These are phyloP conservation scores for Pteria penguin DNA, from an alignment of 2,888 invertebrate species.

Conservation along the genomic window DNA sequence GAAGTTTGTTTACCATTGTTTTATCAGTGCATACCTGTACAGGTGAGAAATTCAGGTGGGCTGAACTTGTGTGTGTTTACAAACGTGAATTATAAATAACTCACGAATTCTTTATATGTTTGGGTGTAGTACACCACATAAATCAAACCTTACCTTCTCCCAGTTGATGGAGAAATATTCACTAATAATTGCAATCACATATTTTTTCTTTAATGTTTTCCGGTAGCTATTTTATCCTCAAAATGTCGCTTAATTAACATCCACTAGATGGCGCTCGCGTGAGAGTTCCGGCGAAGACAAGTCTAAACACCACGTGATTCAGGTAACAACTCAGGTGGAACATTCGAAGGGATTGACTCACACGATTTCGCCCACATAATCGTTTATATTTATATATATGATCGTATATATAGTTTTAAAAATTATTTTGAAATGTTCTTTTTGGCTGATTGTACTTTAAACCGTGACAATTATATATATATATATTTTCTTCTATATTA, in stretches of 20 bases:
- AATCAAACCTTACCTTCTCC: not conserved
- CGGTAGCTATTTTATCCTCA: constrained; percentile 20
- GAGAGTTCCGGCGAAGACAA: constrained; percentile 8
- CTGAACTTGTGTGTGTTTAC: not conserved
- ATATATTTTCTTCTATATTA: too few species aligned
- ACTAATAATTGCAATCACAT: not conserved
- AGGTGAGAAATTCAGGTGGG: not conserved
- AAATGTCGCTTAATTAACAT: constrained; percentile 30
- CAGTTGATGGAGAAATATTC: not conserved
- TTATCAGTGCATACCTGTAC: not conserved
- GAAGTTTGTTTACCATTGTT: not conserved
- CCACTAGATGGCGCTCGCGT: constrained; percentile 28
- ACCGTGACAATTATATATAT: too few species aligned
- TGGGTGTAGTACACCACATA: too few species aligned
- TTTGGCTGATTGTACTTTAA: too few species aligned
- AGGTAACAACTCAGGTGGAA: too few species aligned
- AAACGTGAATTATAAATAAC: too few species aligned
- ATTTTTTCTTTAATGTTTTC: constrained; percentile 3
- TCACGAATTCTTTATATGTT: too few species aligned
- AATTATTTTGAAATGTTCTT: too few species aligned
- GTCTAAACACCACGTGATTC: constrained; percentile 3
- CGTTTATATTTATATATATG: too few species aligned
- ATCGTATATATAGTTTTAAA: too few species aligned
- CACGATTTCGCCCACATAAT: too few species aligned
- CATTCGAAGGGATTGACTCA: too few species aligned